Base-by-base conservation (phyloP, 64 coral and sea anemone genomes). In the Porites australiensis region DNA sequence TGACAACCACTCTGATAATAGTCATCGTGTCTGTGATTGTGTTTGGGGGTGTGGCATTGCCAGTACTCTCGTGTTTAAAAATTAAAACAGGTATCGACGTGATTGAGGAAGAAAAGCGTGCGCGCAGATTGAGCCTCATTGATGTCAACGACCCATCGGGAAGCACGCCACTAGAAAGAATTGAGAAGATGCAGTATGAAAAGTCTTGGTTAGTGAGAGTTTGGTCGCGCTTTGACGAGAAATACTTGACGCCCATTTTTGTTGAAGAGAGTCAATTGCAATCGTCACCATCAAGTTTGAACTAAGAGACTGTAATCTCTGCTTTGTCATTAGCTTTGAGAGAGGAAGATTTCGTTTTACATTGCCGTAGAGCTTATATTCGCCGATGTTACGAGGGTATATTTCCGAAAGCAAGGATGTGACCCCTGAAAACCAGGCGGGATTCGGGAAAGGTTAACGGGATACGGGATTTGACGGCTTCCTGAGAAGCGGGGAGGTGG, bases 21-120 rank as follows among this genome's bases (percentile, higher is more conserved):
- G 98, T 99, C 16, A 90, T 99, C 8, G 94, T 99, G 7, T 99
- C 98, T 6, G 98, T 99, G 4, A 99, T 99, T 16, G 68, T 99
- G 8, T 94, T 99, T 54, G 98, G 98, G 4, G 98, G 98, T 1
- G 37, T 94, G 50, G 86, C 98, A 4, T 70, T 96, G 22, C 98
- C 98, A 2, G 92, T 96, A 62, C 85, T 99, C 13, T 91, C 91
- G 12, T 79, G 90, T 46, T 74, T 99, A 54, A 86, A 93, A 21
- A 96, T 99, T 47, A 94, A 95, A 73, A 99, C 90, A 6, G 98
- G 98, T 14, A 82, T 99, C 14, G 98, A 99, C 65, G 98, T 92
- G 14, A 75, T 85, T 0, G 92, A 94, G 68, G 98, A 99, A 23
- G 98, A 99, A 62, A 94, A 93, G 61, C 83, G 87, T n/a, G 98